phyloP scores from a whole-genome alignment of 2,888 invertebrate genomes.

The Stictocephala bisonia region DNA sequence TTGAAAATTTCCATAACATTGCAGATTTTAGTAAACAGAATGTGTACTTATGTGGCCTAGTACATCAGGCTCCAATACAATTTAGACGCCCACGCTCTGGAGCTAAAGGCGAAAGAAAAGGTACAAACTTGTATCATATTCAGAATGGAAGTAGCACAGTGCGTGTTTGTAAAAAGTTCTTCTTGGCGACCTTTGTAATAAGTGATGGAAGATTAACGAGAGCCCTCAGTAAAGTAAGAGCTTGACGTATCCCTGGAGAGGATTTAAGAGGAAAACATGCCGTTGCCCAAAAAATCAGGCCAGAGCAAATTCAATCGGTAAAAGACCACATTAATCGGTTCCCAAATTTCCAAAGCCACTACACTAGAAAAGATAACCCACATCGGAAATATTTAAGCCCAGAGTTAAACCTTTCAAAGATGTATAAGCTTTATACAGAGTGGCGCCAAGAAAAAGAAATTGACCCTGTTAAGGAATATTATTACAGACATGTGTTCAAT shows the following conservation, averaged over 20 bases:
- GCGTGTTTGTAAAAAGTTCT: conserved; percentile 43
- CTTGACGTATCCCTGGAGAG: conserved; percentile 27
- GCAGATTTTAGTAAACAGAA: conserved; percentile 43
- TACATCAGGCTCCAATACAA: conserved; percentile 40
- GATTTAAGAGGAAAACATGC: conserved; percentile 47
- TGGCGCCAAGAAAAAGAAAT: conserved; percentile 28
- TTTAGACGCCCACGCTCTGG: conserved; percentile 20
- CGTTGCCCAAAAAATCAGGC: conserved; percentile 39
- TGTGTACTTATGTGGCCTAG: conserved; percentile 40
- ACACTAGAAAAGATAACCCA: conserved; percentile 39
- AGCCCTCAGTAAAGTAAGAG: conserved; percentile 40
- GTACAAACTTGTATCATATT: conserved; percentile 41
- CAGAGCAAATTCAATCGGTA: conserved; percentile 38
- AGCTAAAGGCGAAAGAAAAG: conserved; percentile 32
- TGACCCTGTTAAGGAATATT: conserved; percentile 44
- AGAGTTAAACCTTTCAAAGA: conserved; percentile 40
- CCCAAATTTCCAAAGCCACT: conserved; percentile 40
- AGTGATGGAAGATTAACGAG: conserved; percentile 46
- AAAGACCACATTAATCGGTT: conserved; percentile 43
- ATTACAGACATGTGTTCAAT: conserved; percentile 37
- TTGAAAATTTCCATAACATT: conserved; percentile 41
- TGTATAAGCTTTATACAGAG: conserved; percentile 39
- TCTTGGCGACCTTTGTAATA: conserved; percentile 33
- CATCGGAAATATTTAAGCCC: conserved; percentile 40
- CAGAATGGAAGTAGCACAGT: conserved; percentile 32